A percentile compares a stretch with the other conserved stretches of the same genome.
Evolutionary conservation across 2,797 vertebrate genomes (phyloP).

Genomic region (Morelia viridis): DNA sequence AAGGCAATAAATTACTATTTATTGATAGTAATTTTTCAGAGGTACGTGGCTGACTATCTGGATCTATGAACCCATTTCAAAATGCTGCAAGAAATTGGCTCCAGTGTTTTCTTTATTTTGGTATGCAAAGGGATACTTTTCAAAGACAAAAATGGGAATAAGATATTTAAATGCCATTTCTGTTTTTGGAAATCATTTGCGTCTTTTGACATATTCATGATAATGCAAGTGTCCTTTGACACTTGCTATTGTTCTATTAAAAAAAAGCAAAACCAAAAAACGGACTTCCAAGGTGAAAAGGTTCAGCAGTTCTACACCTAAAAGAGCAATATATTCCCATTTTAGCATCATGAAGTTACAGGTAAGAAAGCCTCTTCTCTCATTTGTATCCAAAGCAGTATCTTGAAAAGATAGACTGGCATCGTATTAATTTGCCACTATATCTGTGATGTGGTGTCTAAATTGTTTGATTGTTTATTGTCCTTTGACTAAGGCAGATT

Average conservation of each 20-base stretch:
- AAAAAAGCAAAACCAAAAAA: background rate
- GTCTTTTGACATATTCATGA: background rate
- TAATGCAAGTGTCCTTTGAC: background rate
- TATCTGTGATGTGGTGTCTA: background rate
- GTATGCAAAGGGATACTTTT: conserved; percentile 12
- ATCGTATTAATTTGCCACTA: accelerated
- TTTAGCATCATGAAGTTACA: conserved; percentile 48
- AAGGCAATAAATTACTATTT: accelerated
- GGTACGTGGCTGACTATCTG: accelerated
- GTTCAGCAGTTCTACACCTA: conserved; percentile 31
- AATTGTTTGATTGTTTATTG: background rate
- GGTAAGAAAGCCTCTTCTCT: conserved; percentile 52
- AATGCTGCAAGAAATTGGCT: background rate
- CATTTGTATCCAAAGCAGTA: background rate
- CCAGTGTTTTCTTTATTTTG: background rate
- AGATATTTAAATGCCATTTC: background rate
- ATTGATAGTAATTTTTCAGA: background rate
- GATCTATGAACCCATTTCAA: background rate
- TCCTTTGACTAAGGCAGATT: accelerated
- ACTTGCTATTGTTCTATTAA: background rate
- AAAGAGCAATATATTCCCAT: conserved; percentile 57
- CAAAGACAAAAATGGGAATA: conserved; percentile 14
- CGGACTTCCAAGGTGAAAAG: background rate
- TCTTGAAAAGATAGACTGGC: background rate
- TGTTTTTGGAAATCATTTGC: conserved; percentile 5